Evolutionary conservation across 2,797 vertebrate species (phyloP).

Genomic region (Hipposideros larvatus): DNA sequence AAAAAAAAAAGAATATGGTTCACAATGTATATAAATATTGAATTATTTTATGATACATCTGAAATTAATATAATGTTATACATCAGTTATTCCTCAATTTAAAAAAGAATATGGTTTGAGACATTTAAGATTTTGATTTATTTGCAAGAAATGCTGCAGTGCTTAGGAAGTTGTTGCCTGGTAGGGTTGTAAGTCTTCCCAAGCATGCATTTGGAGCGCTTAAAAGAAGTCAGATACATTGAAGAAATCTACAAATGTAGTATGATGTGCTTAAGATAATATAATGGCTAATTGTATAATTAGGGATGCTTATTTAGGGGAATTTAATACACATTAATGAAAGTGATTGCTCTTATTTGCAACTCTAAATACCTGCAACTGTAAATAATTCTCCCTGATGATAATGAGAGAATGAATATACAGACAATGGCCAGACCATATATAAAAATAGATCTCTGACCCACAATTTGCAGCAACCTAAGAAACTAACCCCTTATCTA

Average conservation of each 20-base stretch:
- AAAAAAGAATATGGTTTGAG: neutral
- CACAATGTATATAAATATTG: neutral
- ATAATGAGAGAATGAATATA: neutral
- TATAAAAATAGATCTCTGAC: neutral
- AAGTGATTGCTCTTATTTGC: conserved; percentile 39
- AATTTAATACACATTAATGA: conserved; percentile 58
- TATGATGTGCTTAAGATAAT: conserved; percentile 45
- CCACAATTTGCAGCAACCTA: neutral
- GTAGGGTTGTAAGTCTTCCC: conserved; percentile 14
- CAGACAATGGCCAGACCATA: neutral
- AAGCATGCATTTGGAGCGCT: neutral
- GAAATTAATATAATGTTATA: neutral
- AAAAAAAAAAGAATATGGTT: conserved; percentile 7
- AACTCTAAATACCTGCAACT: conserved; percentile 42
- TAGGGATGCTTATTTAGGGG: conserved; percentile 15
- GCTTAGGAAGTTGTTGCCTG: conserved; percentile 8
- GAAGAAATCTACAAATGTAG: conserved; percentile 20
- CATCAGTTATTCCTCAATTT: neutral
- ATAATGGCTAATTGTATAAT: conserved; percentile 41
- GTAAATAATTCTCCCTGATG: conserved; percentile 3
- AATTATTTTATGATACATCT: neutral
- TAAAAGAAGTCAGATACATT: neutral
- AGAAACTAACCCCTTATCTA: neutral
- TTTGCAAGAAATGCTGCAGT: conserved; percentile 51
- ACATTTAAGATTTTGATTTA: conserved; percentile 38